These are phyloP conservation scores for Apocrypta bakeri DNA, from an alignment of 1,140 invertebrate species.

Conservation along the genomic window DNA sequence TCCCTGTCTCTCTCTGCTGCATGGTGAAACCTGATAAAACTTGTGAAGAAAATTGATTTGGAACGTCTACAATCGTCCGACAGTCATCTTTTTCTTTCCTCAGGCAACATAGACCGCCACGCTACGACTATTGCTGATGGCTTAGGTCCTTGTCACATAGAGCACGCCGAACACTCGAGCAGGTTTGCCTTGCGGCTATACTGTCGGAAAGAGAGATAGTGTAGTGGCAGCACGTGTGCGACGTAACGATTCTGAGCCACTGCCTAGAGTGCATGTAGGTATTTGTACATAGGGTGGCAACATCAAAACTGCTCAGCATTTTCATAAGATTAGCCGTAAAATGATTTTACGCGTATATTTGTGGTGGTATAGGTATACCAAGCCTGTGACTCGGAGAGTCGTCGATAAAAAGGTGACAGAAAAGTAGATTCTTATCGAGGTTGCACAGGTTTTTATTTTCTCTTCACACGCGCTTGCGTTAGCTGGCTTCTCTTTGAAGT, in stretches of 20 bases:
- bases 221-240: background rate
- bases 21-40: background rate
- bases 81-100: background rate
- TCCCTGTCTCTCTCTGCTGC: background rate
- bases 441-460: background rate
- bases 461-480: background rate
- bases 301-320: background rate
- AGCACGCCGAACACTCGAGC: background rate
- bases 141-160: background rate
- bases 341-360: background rate
- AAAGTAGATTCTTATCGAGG: background rate
- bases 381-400: background rate
- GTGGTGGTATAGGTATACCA: background rate
- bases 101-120: background rate
- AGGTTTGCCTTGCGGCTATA: background rate
- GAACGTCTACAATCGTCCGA: background rate
- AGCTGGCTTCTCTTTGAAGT: slow-evolving; percentile 5
- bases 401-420: background rate
- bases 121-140: background rate
- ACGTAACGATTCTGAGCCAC: background rate
- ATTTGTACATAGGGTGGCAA: background rate
- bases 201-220: background rate
- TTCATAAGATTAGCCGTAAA: slow-evolving; percentile 25
- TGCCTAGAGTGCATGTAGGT: background rate
- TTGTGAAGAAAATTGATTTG: background rate